Percentiles rank a stretch among this genome's conserved stretches.
These are phyloP conservation scores for Erpetoichthys calabaricus DNA, from an alignment of 2,797 vertebrate species.

Conservation along the genomic window DNA sequence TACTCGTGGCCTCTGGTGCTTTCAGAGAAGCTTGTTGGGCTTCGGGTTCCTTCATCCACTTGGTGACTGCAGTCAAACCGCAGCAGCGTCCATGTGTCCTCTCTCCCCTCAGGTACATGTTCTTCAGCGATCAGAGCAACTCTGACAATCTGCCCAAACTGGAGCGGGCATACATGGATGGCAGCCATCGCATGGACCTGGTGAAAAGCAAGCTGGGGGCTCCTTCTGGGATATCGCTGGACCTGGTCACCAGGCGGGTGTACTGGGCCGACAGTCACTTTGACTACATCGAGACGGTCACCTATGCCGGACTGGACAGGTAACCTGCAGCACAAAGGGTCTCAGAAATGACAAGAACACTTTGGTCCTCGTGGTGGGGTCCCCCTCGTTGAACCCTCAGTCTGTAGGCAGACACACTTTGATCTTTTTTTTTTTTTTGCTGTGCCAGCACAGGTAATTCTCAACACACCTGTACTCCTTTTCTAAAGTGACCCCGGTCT, in stretches of 20 bases:
- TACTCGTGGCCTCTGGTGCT: no score
- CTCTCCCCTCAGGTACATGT: constrained; percentile 43
- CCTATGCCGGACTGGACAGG: constrained; percentile 50
- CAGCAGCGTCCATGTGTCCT: no score
- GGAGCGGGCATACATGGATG: constrained; percentile 55
- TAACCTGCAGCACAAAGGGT: constrained; percentile 13
- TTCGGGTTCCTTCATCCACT: no score
- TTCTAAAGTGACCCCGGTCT: no score
- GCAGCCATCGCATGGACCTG: constrained; percentile 42
- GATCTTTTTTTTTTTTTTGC: no score
- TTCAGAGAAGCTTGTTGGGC: no score
- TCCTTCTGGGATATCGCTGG: constrained; percentile 43
- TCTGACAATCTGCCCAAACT: constrained; percentile 33
- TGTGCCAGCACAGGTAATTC: no score
- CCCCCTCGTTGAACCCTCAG: no score
- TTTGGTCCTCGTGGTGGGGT: background rate
- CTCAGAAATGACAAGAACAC: background rate
- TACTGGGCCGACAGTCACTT: constrained; percentile 59
- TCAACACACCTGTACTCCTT: no score
- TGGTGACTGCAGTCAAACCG: no score
- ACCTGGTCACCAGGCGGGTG: constrained; percentile 43
- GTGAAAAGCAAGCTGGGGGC: constrained; percentile 39
- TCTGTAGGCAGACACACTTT: no score
- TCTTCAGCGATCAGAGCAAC: constrained; percentile 46
- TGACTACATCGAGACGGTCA: constrained; percentile 50